Evolutionary conservation across 53 echinoderm and acorn worm genomes (phyloP).

Genomic region (Crossaster papposus): DNA sequence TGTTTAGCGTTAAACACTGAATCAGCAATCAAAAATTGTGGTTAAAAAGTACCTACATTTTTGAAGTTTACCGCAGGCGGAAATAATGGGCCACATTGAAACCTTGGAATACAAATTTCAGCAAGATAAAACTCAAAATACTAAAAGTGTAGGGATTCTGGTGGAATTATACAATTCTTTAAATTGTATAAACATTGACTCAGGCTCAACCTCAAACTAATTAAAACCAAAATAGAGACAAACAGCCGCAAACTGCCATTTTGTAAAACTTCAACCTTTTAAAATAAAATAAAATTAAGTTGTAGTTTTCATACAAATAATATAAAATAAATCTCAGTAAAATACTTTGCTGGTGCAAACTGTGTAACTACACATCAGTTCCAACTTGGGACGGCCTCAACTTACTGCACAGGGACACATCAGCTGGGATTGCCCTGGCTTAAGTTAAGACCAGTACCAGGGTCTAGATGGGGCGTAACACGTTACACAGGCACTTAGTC

Average conservation of each 20-base stretch:
- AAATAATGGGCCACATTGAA: background rate
- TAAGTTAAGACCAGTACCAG: too few species aligned
- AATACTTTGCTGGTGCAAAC: background rate
- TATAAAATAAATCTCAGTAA: background rate
- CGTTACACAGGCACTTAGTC: background rate
- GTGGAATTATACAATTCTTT: background rate
- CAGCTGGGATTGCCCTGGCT: too few species aligned
- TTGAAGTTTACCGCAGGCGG: background rate
- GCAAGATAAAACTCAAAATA: background rate
- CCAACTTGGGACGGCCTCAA: too few species aligned
- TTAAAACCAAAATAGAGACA: too few species aligned
- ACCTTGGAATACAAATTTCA: background rate
- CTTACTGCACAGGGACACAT: too few species aligned
- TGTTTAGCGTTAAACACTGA: background rate
- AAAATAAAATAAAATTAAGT: background rate
- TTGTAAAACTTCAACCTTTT: background rate
- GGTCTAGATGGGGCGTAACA: too few species aligned
- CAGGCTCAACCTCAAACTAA: too few species aligned
- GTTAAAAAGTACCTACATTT: background rate
- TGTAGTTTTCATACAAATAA: background rate
- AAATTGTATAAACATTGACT: too few species aligned
- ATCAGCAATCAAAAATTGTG: background rate
- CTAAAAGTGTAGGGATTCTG: background rate
- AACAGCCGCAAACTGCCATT: too few species aligned
- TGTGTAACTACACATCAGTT: too few species aligned